Evolutionary conservation across 1,140 invertebrate genomes (phyloP).

Genomic region (Cheumatopsyche charites): DNA sequence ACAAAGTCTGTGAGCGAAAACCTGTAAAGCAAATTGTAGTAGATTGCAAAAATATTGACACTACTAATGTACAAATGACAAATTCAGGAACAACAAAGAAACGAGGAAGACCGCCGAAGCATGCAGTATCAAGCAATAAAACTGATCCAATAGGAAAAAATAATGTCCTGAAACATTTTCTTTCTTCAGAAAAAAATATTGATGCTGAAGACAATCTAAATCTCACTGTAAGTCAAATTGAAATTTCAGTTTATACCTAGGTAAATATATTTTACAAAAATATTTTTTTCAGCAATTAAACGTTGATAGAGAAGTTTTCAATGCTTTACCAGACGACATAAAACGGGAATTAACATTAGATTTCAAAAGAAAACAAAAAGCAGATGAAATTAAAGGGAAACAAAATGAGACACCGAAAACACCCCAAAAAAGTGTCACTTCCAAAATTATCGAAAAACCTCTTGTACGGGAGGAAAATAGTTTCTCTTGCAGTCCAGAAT

Average conservation of each 20-base stretch:
- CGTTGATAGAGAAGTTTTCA: slow-evolving; percentile 64
- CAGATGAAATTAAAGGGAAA: not conserved
- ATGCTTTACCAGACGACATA: slow-evolving; percentile 67
- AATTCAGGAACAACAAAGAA: slow-evolving; percentile 48
- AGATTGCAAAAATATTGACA: slow-evolving; percentile 4
- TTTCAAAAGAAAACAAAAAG: slow-evolving; percentile 52
- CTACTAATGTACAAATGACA: slow-evolving; percentile 24
- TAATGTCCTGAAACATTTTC: slow-evolving; percentile 23
- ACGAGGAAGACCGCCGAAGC: slow-evolving; percentile 56
- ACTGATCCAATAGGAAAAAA: slow-evolving; percentile 18
- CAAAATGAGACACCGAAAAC: not conserved
- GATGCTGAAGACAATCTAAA: not conserved
- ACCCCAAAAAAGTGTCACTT: not conserved
- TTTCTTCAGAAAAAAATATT: slow-evolving; percentile 17
- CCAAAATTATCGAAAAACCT: not conserved
- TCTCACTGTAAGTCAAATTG: slow-evolving; percentile 22
- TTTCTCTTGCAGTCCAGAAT: slow-evolving; percentile 14
- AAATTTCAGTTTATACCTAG: too few species aligned
- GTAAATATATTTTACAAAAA: slow-evolving; percentile 37
- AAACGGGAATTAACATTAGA: slow-evolving; percentile 67
- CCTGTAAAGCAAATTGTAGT: not conserved
- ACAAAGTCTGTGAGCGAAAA: not conserved
- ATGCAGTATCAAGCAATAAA: slow-evolving; percentile 37
- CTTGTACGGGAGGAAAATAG: slow-evolving; percentile 31
- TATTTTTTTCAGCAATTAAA: slow-evolving; percentile 48